A percentile compares a stretch with the other conserved stretches of the same genome.
Evolutionary conservation across 2,797 vertebrate genomes (phyloP).

Genomic region (Muraenolepis orangiensis): DNA sequence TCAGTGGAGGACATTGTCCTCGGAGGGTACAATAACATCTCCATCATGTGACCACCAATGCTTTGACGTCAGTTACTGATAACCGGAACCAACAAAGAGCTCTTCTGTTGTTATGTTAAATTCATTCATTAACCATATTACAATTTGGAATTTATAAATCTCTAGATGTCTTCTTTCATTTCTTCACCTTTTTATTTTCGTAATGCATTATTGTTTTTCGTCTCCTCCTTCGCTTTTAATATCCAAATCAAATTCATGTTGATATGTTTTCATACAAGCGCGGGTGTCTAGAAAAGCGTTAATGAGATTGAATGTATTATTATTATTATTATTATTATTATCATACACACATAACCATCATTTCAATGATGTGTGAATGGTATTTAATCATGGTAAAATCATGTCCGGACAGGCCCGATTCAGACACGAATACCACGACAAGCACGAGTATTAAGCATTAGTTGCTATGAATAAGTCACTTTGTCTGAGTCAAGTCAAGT

Average conservation of each 20-base stretch:
- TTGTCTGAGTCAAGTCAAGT: constrained; percentile 32
- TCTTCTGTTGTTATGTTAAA: neutral
- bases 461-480: constrained; percentile 40
- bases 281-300: too few species aligned
- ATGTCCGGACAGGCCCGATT: neutral
- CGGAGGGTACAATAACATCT: neutral
- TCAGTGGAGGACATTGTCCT: neutral
- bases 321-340: too few species aligned
- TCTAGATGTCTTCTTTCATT: neutral
- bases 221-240: neutral
- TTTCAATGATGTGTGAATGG: neutral
- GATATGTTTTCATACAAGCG: too few species aligned
- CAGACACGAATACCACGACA: neutral
- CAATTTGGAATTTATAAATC: neutral
- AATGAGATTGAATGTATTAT: too few species aligned
- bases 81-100: neutral
- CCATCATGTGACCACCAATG: neutral
- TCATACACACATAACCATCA: too few species aligned
- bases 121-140: neutral
- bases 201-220: neutral
- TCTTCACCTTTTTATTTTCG: neutral
- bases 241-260: too few species aligned
- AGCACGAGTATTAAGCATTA: constrained; percentile 1
- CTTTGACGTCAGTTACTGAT: neutral
- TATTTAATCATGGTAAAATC: neutral